Evolutionary conservation across 1,140 invertebrate genomes (phyloP).

Genomic region (Euschistus heros): DNA sequence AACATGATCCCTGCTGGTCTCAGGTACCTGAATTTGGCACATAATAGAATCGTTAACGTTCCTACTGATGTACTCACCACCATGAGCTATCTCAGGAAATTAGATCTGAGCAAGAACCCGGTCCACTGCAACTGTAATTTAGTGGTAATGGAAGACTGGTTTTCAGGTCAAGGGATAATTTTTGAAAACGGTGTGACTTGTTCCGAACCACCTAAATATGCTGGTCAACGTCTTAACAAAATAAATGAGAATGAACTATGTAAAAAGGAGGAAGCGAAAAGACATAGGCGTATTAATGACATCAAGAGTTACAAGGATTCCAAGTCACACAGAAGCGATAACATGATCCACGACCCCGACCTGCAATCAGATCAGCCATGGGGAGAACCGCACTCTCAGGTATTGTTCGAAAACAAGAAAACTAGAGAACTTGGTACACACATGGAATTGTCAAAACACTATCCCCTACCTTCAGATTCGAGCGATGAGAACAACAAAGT

Average conservation of each 20-base stretch:
- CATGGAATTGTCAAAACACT: slow-evolving; percentile 20
- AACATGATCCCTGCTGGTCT: slow-evolving; percentile 28
- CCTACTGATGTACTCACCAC: slow-evolving; percentile 26
- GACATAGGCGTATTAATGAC: slow-evolving; percentile 19
- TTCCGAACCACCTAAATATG: slow-evolving; percentile 24
- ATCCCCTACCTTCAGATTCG: neutral
- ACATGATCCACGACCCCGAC: slow-evolving; percentile 1
- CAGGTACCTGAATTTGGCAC: slow-evolving; percentile 27
- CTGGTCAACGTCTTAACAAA: slow-evolving; percentile 25
- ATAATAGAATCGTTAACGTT: slow-evolving; percentile 29
- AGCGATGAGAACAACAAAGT: slow-evolving; percentile 11
- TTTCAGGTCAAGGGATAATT: slow-evolving; percentile 27
- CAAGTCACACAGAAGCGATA: neutral
- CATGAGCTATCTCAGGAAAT: slow-evolving; percentile 23
- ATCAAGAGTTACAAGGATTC: neutral
- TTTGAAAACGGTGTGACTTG: slow-evolving; percentile 29
- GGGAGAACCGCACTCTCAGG: slow-evolving; percentile 12
- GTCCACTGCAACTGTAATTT: slow-evolving; percentile 31
- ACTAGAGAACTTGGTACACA: slow-evolving; percentile 21
- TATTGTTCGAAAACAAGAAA: slow-evolving; percentile 19
- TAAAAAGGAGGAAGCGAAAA: slow-evolving; percentile 22
- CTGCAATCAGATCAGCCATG: slow-evolving; percentile 6
- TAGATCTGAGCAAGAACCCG: slow-evolving; percentile 30
- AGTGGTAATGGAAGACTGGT: slow-evolving; percentile 29
- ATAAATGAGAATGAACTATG: slow-evolving; percentile 30